These are phyloP conservation scores for Phataginus tricuspis DNA, from an alignment of 2,797 vertebrate species.

Conservation along the genomic window DNA sequence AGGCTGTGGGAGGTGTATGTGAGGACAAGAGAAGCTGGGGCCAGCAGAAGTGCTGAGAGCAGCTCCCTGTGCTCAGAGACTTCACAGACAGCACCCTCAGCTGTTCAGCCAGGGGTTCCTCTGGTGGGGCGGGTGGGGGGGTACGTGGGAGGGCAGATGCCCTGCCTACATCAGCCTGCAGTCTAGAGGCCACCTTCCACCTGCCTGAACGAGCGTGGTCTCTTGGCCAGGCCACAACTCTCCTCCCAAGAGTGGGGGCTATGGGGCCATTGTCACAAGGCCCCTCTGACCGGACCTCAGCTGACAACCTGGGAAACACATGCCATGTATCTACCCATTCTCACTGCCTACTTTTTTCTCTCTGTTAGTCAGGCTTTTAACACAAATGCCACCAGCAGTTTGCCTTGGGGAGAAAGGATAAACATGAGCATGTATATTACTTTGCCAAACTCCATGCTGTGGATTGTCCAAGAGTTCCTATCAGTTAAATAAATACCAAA, in stretches of 20 bases:
- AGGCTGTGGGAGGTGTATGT: background rate
- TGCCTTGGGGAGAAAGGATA: background rate
- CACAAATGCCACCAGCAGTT: background rate
- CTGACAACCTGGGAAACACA: background rate
- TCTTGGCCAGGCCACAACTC: background rate
- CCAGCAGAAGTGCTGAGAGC: background rate
- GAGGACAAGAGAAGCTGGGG: background rate
- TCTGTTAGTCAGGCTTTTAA: background rate
- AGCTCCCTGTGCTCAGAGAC: background rate
- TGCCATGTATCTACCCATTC: background rate
- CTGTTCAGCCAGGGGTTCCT: background rate
- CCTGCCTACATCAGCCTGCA: background rate
- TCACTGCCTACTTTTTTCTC: background rate
- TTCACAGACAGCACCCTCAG: no score
- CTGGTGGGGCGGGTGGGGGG: background rate
- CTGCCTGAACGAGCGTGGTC: background rate
- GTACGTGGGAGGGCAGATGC: background rate
- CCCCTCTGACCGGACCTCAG: background rate
- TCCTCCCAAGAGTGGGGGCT: background rate
- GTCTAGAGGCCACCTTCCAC: background rate
- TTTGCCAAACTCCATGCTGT: background rate
- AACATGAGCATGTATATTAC: background rate
- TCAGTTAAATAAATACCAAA: constrained; percentile 8
- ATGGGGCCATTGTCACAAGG: background rate
- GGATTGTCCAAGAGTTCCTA: background rate